Percentiles rank a stretch among this genome's conserved stretches.
Conservation (phyloP, 2,113 vertebrate genomes). For the Nasalis larvatus region DNA sequence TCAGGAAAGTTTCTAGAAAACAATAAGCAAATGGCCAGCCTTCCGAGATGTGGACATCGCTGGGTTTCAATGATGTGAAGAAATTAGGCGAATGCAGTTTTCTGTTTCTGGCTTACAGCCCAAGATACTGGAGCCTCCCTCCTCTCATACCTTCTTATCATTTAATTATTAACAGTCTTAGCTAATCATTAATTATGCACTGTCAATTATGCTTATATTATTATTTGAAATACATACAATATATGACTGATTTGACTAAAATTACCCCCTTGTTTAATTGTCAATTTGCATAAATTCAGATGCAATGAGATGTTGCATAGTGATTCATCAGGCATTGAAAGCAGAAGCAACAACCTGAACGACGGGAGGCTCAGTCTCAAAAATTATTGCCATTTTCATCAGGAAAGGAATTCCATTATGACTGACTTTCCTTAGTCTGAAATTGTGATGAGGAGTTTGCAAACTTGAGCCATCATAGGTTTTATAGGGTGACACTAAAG, state of each 20-base stretch:
- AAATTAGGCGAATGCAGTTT: background rate
- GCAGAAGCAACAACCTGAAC: constrained; percentile 59
- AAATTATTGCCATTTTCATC: constrained; percentile 41
- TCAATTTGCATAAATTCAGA: constrained; percentile 75
- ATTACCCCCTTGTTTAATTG: constrained; percentile 69
- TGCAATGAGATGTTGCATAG: constrained; percentile 51
- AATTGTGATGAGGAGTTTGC: background rate
- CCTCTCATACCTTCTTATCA: constrained; percentile 22
- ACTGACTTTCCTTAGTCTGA: background rate
- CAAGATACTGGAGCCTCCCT: constrained; percentile 32
- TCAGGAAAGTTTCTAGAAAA: background rate
- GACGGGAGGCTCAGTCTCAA: constrained; percentile 35
- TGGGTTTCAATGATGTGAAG: background rate
- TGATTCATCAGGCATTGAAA: constrained; percentile 59
- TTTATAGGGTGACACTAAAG: background rate
- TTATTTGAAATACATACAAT: constrained; percentile 69
- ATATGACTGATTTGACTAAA: constrained; percentile 77
- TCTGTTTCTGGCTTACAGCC: constrained; percentile 30
- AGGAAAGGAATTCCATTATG: constrained; percentile 27
- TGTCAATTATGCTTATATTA: constrained; percentile 68
- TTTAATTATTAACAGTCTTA: constrained; percentile 73
- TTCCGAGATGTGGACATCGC: background rate
- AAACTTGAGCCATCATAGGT: background rate
- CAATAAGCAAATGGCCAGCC: background rate
- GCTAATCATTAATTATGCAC: constrained; percentile 78